phyloP scores from a whole-genome alignment of 2,888 invertebrate genomes.

The Vanessa cardui region DNA sequence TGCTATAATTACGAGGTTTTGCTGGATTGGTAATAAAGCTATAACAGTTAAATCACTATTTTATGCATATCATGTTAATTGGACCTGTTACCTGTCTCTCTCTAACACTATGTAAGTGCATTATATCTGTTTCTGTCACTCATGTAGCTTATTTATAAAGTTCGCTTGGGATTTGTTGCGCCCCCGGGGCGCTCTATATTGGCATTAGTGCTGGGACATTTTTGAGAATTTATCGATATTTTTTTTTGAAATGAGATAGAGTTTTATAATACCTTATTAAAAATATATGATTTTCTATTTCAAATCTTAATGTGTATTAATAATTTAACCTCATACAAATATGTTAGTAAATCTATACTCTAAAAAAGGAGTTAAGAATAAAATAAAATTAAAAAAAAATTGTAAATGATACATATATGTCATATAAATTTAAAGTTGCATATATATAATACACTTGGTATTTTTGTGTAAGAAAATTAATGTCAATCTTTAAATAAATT shows the following conservation, averaged over 20 bases:
- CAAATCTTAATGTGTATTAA: too few species aligned
- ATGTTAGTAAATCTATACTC: too few species aligned
- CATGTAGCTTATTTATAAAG: constrained; percentile 67
- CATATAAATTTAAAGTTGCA: too few species aligned
- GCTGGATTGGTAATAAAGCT: constrained; percentile 25
- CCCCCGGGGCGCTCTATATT: constrained; percentile 73
- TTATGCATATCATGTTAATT: constrained; percentile 35
- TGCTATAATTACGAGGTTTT: constrained; percentile 18
- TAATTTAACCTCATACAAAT: too few species aligned
- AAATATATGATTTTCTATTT: too few species aligned
- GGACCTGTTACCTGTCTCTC: constrained; percentile 49
- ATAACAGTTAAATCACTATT: constrained; percentile 40
- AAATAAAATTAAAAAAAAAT: too few species aligned
- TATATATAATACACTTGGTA: too few species aligned
- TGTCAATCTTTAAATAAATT: too few species aligned
- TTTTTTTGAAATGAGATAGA: constrained; percentile 9
- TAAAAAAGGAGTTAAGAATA: too few species aligned
- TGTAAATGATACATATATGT: too few species aligned
- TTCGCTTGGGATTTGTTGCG: constrained; percentile 57
- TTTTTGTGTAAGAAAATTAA: too few species aligned
- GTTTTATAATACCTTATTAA: too few species aligned
- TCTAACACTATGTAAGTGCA: constrained; percentile 48
- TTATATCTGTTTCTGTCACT: constrained; percentile 55
- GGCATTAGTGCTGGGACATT: constrained; percentile 55
- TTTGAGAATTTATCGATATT: constrained; percentile 35